phyloP scores from a whole-genome alignment of 2,888 invertebrate genomes.

The Pyralis farinalis region DNA sequence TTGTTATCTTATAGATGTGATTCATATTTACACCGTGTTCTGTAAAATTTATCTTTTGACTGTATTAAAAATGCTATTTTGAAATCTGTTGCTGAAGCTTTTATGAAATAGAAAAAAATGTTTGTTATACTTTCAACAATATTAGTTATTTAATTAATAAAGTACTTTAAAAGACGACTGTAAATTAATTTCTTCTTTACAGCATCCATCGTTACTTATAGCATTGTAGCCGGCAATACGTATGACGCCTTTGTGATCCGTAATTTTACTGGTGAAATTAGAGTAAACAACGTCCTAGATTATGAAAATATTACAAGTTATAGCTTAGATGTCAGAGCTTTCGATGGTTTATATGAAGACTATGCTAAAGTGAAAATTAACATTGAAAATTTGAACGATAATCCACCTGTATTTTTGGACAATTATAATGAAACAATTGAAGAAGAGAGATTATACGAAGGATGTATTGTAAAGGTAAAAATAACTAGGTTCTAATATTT shows the following conservation, averaged over 20 bases:
- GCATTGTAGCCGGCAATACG: slow-evolving; percentile 92
- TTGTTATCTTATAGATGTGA: no score
- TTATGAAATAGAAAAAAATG: no score
- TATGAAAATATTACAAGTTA: slow-evolving; percentile 93
- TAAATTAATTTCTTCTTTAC: slow-evolving; percentile 25
- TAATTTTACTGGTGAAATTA: slow-evolving; percentile 91
- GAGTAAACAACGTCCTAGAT: slow-evolving; percentile 88
- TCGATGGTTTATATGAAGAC: slow-evolving; percentile 92
- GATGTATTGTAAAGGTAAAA: slow-evolving; percentile 85
- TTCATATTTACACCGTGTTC: no score
- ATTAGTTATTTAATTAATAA: no score
- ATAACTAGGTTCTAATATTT: no score
- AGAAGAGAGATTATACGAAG: slow-evolving; percentile 86
- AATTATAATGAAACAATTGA: slow-evolving; percentile 87
- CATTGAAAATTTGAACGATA: slow-evolving; percentile 95
- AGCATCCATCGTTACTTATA: slow-evolving; percentile 92
- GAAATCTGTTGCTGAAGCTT: no score
- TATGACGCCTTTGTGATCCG: slow-evolving; percentile 93
- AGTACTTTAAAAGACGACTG: no score
- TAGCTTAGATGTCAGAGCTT: slow-evolving; percentile 89
- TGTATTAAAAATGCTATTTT: no score
- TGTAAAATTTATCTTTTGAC: no score
- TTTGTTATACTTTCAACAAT: no score
- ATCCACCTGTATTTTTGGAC: slow-evolving; percentile 91
- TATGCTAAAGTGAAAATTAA: slow-evolving; percentile 91